phyloP scores from a whole-genome alignment of 2,888 invertebrate species.

The Miltochrista miniata region DNA sequence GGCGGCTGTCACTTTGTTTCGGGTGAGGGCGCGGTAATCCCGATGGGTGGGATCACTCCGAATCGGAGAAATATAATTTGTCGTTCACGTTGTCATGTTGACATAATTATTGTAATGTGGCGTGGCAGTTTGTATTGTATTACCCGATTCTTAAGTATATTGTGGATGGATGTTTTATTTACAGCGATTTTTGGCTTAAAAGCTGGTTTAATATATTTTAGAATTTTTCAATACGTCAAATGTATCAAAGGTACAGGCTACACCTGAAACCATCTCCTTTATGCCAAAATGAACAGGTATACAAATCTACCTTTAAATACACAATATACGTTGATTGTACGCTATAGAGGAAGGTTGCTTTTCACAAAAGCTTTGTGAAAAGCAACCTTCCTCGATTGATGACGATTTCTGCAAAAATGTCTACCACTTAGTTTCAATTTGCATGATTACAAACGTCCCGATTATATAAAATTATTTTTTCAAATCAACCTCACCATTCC shows the following conservation, averaged over 20 bases:
- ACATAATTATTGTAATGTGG: slow-evolving; percentile 48
- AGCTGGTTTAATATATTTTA: not conserved
- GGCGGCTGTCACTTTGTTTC: slow-evolving; percentile 43
- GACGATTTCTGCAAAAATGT: too few relatives aligned
- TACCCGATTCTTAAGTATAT: not conserved
- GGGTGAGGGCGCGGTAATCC: slow-evolving; percentile 37
- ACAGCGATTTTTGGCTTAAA: not conserved
- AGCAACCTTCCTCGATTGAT: too few relatives aligned
- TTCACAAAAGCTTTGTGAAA: too few relatives aligned
- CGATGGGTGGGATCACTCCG: slow-evolving; percentile 26
- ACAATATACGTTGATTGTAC: too few relatives aligned
- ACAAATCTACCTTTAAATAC: too few relatives aligned
- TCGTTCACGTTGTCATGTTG: slow-evolving; percentile 47
- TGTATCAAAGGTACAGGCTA: too few relatives aligned
- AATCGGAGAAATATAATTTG: slow-evolving; percentile 53
- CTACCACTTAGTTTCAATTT: not conserved
- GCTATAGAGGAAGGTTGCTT: too few relatives aligned
- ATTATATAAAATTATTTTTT: too few relatives aligned
- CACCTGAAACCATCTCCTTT: too few relatives aligned
- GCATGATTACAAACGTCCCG: not conserved
- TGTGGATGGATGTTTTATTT: not conserved
- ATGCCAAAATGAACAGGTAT: too few relatives aligned
- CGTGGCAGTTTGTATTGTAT: slow-evolving; percentile 10
- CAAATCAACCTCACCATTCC: too few relatives aligned
- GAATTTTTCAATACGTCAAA: too few relatives aligned